Evolutionary conservation across 2,888 invertebrate species (phyloP), one percentile per base, ranked within the genome.

Genomic region (Thereva nobilitata): DNA sequence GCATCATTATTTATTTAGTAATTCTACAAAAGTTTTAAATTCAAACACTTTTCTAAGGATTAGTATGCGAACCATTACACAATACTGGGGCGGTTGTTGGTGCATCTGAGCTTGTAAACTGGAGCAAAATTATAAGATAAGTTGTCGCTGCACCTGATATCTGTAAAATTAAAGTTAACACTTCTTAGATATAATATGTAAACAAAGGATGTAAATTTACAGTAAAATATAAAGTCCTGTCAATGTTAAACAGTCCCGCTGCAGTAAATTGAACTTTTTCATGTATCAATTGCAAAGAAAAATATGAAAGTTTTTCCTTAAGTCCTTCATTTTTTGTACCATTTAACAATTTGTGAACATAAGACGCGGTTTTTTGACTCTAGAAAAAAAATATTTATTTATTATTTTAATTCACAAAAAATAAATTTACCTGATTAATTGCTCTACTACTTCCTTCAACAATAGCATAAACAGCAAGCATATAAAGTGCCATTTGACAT

Each of bases 401-500:
- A 35, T 44, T 4, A 23, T 45, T 9, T 55, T 8, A 40, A 55
- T 9, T 23, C 10, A 8, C 4, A 47, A 6, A 42, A 8, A 42
- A 42, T 42, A 1, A 47, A 0, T 35, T 57, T 66, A 77, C 77
- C 75, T 80, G 79, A 47, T 77, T 76, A n/a, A 79, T 78, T 3
- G 78, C 78, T 3, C 79, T 75, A 74, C 78, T 78, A 59, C 81
- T 79, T 38, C 79, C 78, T 71, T 80, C 79, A 7, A 81, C 80
- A 67, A 81, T 80, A 6, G 78, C 78, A n/a, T 80, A 74, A 7
- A 81, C 77, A 6, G 78, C 79, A 63, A 80, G 76, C 40, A 79
- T 65, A 70, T 81, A 79, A 55, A 81, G 68, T 56, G 79, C 76
- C 76, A 80, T 79, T 73, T 81, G 81, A 63, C 79, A 80, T 0